Evolutionary conservation across 2,888 invertebrate species (phyloP).

Genomic region (Melanotus villosus): DNA sequence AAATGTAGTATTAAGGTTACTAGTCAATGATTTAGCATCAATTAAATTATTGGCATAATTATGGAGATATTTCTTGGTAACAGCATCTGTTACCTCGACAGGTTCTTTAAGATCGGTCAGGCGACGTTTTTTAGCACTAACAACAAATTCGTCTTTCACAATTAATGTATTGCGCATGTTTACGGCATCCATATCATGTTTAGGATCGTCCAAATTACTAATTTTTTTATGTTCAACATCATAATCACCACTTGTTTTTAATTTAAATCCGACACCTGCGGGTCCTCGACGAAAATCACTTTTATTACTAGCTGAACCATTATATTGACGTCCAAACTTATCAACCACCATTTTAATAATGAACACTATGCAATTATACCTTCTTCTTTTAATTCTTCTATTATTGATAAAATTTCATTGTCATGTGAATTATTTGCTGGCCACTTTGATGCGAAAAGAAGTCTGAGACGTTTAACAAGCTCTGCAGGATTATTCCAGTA

Average conservation of each 20-base stretch:
- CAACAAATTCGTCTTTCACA: neutral
- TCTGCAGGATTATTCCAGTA: conserved; percentile 24
- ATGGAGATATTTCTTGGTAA: neutral
- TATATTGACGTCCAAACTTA: neutral
- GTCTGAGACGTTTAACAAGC: conserved; percentile 12
- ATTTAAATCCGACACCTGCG: conserved; percentile 1
- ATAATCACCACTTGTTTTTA: conserved; percentile 7
- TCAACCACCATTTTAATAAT: neutral
- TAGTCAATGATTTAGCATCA: too few relatives aligned
- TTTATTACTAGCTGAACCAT: conserved; percentile 15
- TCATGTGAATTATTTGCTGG: conserved; percentile 4
- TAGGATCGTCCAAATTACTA: neutral
- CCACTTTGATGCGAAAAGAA: conserved; percentile 15
- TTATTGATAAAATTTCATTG: neutral
- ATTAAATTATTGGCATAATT: neutral
- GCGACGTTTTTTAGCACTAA: neutral
- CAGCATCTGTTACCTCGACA: neutral
- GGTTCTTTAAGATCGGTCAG: neutral
- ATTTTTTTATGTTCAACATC: conserved; percentile 1
- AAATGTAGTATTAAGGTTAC: neutral
- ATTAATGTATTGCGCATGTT: conserved; percentile 7
- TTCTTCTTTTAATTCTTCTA: conserved; percentile 5
- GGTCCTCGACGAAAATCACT: neutral
- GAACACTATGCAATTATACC: neutral
- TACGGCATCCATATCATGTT: neutral